These are phyloP conservation scores for Andrena fulva DNA, from an alignment of 2,888 invertebrate genomes.

Conservation along the genomic window DNA sequence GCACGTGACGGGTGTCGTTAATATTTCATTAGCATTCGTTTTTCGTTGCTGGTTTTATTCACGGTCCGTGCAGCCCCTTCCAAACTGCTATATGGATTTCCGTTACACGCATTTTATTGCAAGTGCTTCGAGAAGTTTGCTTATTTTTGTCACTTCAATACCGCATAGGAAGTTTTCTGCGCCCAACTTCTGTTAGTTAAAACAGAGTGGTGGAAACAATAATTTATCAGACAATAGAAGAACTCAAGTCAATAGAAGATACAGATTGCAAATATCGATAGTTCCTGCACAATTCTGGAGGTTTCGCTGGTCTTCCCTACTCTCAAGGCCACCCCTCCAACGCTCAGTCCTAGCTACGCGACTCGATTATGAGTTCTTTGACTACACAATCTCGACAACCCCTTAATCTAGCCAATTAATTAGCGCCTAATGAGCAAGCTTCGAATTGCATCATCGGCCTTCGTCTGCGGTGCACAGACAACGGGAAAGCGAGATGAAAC, in stretches of 20 bases:
- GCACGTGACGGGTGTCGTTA: constrained; percentile 79
- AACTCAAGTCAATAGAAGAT: too few species aligned
- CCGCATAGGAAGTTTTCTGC: neutral
- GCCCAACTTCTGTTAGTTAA: too few species aligned
- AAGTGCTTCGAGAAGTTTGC: constrained; percentile 53
- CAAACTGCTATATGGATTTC: constrained; percentile 46
- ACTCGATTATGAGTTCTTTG: constrained; percentile 71
- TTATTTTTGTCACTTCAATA: neutral
- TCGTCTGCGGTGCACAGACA: constrained; percentile 52
- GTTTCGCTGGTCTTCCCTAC: neutral
- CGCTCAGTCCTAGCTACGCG: constrained; percentile 28
- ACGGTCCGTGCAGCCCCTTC: constrained; percentile 33
- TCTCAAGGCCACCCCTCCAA: neutral
- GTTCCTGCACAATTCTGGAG: neutral
- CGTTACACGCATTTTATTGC: constrained; percentile 30
- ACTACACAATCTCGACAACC: constrained; percentile 70
- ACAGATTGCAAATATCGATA: too few species aligned
- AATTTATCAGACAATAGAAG: too few species aligned
- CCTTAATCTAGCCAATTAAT: constrained; percentile 78
- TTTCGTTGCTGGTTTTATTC: constrained; percentile 75
- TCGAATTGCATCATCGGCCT: constrained; percentile 72
- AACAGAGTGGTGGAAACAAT: too few species aligned
- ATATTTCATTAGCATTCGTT: constrained; percentile 82
- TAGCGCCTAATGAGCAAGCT: constrained; percentile 77
- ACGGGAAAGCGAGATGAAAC: constrained; percentile 4